phyloP scores from a whole-genome alignment of 2,888 invertebrate genomes.

The Sipha maydis region DNA sequence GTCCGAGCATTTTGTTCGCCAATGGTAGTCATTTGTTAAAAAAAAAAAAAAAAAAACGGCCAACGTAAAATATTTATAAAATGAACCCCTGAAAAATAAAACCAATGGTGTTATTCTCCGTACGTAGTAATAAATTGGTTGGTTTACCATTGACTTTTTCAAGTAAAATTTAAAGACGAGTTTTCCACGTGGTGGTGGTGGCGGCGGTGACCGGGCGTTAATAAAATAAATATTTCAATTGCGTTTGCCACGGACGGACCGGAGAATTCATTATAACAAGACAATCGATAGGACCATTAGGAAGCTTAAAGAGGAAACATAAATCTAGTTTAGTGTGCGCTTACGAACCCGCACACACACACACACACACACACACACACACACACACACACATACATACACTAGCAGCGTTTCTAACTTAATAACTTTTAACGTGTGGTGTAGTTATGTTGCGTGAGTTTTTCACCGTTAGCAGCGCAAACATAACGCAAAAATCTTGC shows the following conservation, averaged over 20 bases:
- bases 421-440: constrained; percentile 31
- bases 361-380: neutral
- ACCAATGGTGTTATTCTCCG: no score
- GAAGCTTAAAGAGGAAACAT: constrained; percentile 23
- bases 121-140: no score
- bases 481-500: neutral
- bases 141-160: no score
- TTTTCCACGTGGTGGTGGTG: no score
- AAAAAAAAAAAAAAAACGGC: no score
- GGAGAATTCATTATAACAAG: constrained; percentile 33
- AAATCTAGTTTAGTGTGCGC: constrained; percentile 24
- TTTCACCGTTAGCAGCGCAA: neutral
- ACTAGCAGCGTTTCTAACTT: neutral
- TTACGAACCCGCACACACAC: neutral
- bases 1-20: no score
- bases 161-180: no score
- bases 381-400: neutral
- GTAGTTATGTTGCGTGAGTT: neutral
- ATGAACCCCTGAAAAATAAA: no score
- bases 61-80: no score
- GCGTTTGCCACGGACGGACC: neutral
- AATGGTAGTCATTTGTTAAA: no score
- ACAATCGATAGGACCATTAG: constrained; percentile 45
- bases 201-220: no score
- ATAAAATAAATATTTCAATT: no score